Conservation (phyloP, 2,888 invertebrate genomes). For the Serripes groenlandicus region DNA sequence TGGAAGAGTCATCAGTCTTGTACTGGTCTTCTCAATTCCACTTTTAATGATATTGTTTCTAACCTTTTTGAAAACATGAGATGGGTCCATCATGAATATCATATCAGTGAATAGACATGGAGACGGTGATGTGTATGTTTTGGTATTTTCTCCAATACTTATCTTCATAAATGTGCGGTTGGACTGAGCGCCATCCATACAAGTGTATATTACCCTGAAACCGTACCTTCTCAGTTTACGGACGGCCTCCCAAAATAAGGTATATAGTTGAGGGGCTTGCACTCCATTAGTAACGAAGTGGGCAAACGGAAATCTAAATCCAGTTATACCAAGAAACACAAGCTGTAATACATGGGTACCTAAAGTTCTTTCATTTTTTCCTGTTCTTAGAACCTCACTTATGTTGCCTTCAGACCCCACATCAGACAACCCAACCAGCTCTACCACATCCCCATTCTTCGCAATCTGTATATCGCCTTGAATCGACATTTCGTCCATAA, state of each 20-base stretch:
- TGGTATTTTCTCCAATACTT: conserved; percentile 19
- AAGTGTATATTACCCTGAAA: conserved; percentile 40
- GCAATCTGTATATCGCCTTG: conserved; percentile 60
- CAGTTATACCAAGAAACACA: conserved; percentile 56
- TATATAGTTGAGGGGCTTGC: conserved; percentile 35
- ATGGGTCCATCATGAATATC: conserved; percentile 45
- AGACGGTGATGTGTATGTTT: conserved; percentile 12
- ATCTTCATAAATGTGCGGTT: conserved; percentile 44
- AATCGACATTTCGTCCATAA: conserved; percentile 67
- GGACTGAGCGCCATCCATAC: conserved; percentile 44
- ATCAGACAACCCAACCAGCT: conserved; percentile 56
- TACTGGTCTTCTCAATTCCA: conserved; percentile 28
- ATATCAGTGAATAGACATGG: conserved; percentile 16
- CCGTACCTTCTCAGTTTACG: conserved; percentile 31
- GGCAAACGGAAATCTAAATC: conserved; percentile 60
- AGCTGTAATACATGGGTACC: conserved; percentile 62
- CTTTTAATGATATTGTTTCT: conserved; percentile 55
- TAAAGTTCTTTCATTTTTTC: conserved; percentile 43
- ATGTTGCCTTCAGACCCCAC: conserved; percentile 48
- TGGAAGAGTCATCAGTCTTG: conserved; percentile 34
- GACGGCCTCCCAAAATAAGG: conserved; percentile 52
- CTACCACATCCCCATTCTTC: conserved; percentile 52
- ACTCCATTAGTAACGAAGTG: conserved; percentile 36
- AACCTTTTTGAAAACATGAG: conserved; percentile 45
- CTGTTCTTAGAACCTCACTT: conserved; percentile 34